Base-by-base conservation (phyloP, 2,113 vertebrate species). In the Meriones unguiculatus region DNA sequence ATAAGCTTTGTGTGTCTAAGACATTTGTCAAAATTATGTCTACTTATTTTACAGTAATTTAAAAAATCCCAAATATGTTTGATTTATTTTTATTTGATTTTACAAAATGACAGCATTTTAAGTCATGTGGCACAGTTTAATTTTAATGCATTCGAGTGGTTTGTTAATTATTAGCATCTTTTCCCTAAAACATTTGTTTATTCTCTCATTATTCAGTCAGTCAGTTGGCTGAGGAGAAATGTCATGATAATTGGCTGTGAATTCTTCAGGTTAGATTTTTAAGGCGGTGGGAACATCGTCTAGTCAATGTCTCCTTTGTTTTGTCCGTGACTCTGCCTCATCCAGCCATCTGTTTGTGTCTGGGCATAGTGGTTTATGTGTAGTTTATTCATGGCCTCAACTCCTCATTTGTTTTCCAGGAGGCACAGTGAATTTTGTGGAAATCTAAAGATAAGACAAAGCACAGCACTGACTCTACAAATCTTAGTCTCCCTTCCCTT, bases 171-270 rank as follows among this genome's bases (percentile, higher is more conserved):
- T 89, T 73, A 94, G 59, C 80, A 69, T 78, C 87, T 96, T 93
- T 93, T 35, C 38, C 80, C 41, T 17, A 72, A 91, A 67, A 75
- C 86, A 89, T 76, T 93, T 5, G 25, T 84, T 94, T 35, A 52
- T 95, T 96, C 70, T 84, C 54, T 92, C 57, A 64, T 93, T 95
- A 81, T 17, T 96, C 70, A 88, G 67, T 91, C 2, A 1, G 92
- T 69, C 93, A 86, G 62, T 95, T 97, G 81, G 95, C 90, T 95
- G 90, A 96, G 73, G 30, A 98, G 84, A 93, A 96, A 95, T 96
- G 87, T 85, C 93, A 94, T 67, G 46, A 8, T 94, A 90, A 90
- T 32, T 95, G 93, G 41, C 81, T 64, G 50, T 93, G 65, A 50
- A 67, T 73, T 85, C 87, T 46, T 87, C 46, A 41, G 59, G 64